phyloP scores from a whole-genome alignment of 2,888 invertebrate genomes.

The Caenorhabditis becei region DNA sequence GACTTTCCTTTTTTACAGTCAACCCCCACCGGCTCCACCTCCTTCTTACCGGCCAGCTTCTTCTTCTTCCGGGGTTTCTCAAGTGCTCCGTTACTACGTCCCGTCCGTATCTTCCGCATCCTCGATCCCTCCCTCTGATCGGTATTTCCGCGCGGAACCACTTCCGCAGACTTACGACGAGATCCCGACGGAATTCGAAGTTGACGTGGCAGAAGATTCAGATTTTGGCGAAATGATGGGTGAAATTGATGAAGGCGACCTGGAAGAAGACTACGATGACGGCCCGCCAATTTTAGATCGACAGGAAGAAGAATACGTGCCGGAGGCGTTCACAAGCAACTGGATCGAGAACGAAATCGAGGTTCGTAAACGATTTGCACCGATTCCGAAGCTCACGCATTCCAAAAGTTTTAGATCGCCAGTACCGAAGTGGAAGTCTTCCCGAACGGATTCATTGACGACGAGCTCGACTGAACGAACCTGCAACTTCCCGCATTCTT shows the following conservation, averaged over 20 bases:
- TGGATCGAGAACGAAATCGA: slow-evolving; percentile 69
- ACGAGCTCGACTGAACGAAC: slow-evolving; percentile 55
- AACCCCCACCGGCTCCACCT: neutral
- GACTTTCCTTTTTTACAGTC: neutral
- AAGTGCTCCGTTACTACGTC: neutral
- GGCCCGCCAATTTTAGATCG: slow-evolving; percentile 53
- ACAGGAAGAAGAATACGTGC: slow-evolving; percentile 17
- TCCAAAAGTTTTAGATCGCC: slow-evolving; percentile 28
- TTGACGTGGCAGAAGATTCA: neutral
- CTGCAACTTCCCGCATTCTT: too few species aligned
- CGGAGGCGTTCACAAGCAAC: slow-evolving; percentile 4
- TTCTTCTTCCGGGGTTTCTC: neutral
- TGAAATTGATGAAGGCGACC: slow-evolving; percentile 2
- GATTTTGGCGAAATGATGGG: slow-evolving; percentile 8
- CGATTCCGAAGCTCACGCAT: neutral
- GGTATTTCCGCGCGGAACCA: slow-evolving; percentile 5
- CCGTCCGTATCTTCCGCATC: neutral
- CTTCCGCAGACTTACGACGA: slow-evolving; percentile 15
- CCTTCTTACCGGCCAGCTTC: neutral
- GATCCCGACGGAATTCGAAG: slow-evolving; percentile 4
- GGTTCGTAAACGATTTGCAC: slow-evolving; percentile 21
- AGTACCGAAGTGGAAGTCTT: slow-evolving; percentile 19
- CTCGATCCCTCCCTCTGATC: neutral
- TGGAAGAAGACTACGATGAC: slow-evolving; percentile 43
- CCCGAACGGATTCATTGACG: slow-evolving; percentile 57